Percentiles rank a stretch among this genome's conserved stretches.
Conservation (phyloP, 2,113 vertebrate genomes). For the Clinocottus analis region DNA sequence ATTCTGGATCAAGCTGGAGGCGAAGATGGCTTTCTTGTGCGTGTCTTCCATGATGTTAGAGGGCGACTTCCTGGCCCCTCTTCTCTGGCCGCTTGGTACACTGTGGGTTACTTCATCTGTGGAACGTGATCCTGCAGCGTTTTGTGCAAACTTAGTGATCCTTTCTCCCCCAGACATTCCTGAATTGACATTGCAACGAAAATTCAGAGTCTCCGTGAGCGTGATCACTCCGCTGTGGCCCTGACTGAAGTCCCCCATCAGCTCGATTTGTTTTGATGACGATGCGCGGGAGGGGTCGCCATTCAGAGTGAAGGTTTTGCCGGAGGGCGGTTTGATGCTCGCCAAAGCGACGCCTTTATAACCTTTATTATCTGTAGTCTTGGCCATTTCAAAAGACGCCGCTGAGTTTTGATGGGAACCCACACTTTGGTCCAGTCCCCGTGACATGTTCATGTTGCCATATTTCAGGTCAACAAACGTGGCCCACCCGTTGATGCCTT, state of each 20-base stretch:
- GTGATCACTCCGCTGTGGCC: conserved; percentile 84
- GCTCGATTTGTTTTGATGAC: conserved; percentile 72
- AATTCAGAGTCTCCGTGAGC: conserved; percentile 88
- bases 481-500: conserved; percentile 90
- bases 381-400: conserved; percentile 70
- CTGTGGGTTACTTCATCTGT: conserved; percentile 84
- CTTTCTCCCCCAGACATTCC: conserved; percentile 74
- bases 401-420: conserved; percentile 66
- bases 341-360: conserved; percentile 68
- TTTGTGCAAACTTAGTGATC: conserved; percentile 75
- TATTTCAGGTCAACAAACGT: conserved; percentile 93
- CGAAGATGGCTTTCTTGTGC: conserved; percentile 91
- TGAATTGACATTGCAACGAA: conserved; percentile 85
- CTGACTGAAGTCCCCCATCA: conserved; percentile 79
- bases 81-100: conserved; percentile 69
- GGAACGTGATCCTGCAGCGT: conserved; percentile 81
- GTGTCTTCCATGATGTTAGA: conserved; percentile 81
- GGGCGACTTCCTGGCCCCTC: conserved; percentile 69
- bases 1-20: conserved; percentile 94
- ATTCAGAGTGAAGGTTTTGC: conserved; percentile 78
- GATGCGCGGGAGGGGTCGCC: conserved; percentile 62
- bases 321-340: conserved; percentile 79
- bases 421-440: conserved; percentile 65
- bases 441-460: conserved; percentile 80
- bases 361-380: conserved; percentile 66